Evolutionary conservation across 2,113 vertebrate species (phyloP).

Genomic region (Genyomyrus donnyi): DNA sequence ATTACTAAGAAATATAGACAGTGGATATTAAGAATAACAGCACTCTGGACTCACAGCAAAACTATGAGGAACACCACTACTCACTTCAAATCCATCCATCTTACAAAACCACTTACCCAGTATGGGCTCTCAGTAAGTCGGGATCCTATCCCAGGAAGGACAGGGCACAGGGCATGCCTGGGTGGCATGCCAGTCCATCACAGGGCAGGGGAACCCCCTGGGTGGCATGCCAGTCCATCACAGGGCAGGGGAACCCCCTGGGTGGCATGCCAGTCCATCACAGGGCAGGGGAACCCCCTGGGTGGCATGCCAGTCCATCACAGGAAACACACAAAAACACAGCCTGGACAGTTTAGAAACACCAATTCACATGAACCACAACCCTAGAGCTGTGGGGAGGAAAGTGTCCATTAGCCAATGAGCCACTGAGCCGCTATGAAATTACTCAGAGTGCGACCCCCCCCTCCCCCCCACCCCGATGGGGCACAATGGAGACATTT

Average conservation of each 20-base stretch:
- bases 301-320: not conserved
- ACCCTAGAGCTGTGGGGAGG: not conserved
- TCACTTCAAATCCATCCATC: not conserved
- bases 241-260: not conserved
- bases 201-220: not conserved
- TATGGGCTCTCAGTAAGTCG: not conserved
- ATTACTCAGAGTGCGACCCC: not conserved
- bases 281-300: not conserved
- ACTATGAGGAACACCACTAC: not conserved
- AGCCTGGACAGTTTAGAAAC: not conserved
- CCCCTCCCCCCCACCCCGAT: not conserved
- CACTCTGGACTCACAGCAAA: not conserved
- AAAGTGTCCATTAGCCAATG: not conserved
- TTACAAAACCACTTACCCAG: not conserved
- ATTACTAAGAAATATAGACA: not conserved
- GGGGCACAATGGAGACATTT: not conserved
- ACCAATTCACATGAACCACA: not conserved
- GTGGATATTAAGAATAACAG: not conserved
- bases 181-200: not conserved
- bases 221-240: not conserved
- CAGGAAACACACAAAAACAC: not conserved
- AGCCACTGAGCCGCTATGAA: not conserved
- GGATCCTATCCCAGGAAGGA: not conserved
- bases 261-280: not conserved
- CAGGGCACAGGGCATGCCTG: not conserved